Base-by-base conservation (phyloP, 2,888 invertebrate species). In the Netelia virgata region DNA sequence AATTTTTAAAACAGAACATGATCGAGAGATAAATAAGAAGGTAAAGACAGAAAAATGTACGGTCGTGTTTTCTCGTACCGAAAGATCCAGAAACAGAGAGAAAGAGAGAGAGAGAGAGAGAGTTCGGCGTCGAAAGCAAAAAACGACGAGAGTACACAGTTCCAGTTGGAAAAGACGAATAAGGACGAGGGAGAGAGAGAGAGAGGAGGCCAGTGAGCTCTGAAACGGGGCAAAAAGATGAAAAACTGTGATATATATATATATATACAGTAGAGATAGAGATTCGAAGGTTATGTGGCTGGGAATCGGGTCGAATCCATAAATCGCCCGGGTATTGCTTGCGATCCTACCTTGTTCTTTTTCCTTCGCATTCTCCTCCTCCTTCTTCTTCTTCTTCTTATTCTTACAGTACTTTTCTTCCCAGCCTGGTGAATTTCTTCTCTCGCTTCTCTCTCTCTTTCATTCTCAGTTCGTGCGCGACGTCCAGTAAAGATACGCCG, bases 251-350 rank as follows among this genome's bases (percentile, higher is more conserved):
- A 2, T 11, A 41, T 23, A 36, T 55, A 80, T 61, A 55, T 61
- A 18, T 23, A 47, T 57, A 66, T 66, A 73, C 50, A 23, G 47
- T 36, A 61, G 57, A 76, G 68, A 64, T 66, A 47, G 76, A 82
- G 72, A 82, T 69, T 83, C 82, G 82, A 83, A 83, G 78, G 70
- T 53, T 76, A 83, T 68, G 85, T 72, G 73, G 28, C 68, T 75
- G 64, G 73, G 84, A 86, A 86, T 87, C 85, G 66, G 85, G 86
- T 83, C 84, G 74, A 85, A 86, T 80, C 83, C 82, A 85, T 87
- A 87, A 88, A 84, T 88, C 85, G 75, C 63, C 28, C 6, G 78
- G 73, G 64, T 73, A 82, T 73, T 78, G 61, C 78, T 43, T 61
- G 36, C 68, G 55, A 68, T 74, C 47, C 50, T 68, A 69, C 61